Evolutionary conservation across 2,113 vertebrate genomes (phyloP), one percentile per base, ranked within the genome.

Genomic region (Gobiocypris rarus): DNA sequence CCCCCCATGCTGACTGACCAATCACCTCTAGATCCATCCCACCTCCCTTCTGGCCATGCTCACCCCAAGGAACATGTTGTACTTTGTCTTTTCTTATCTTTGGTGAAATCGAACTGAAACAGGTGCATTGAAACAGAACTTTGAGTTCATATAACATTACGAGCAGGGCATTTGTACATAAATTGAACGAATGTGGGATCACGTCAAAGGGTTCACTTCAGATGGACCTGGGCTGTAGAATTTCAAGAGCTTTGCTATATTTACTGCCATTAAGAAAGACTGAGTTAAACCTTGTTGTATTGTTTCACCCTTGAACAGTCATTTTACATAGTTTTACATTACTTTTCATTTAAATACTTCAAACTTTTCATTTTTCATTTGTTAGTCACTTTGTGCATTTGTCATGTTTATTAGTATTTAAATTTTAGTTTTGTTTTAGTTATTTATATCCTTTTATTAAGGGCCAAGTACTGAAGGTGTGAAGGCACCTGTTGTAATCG

Each of bases 81-180:
- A 85, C 84, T 85, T 85, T 85, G 54, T 15, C 56, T 61, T 80
- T 70, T 81, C 67, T 85, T 85, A 85, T 85, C 84, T 81, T 3
- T 2, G 15, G 54, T 31, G 28, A 81, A 81, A 81, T 85, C 56
- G 9, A 15, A 80, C 59, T 11, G 3, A 48, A 31, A 48, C 28
- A 5, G 22, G 3, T 14, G 3, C 34, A 69, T 26, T 38, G 3
- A 70, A 54, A 56, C 26, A 70, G 48, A 70, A 70, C 80, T 56
- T 81, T 52, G 61, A n/a, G n/a, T n/a, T n/a, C n/a, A n/a, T n/a
- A n/a, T n/a, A n/a, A 43, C 56, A 15, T 15, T 41, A 56, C 7
- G 74, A 54, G 17, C 10, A 1, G 50, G 28, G 50, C 69, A 10
- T 79, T 63, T 80, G 41, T 48, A 31, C 59, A n/a, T 80, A 80